Evolutionary conservation across 1,140 invertebrate genomes (phyloP).

Genomic region (Oscheius sp.): DNA sequence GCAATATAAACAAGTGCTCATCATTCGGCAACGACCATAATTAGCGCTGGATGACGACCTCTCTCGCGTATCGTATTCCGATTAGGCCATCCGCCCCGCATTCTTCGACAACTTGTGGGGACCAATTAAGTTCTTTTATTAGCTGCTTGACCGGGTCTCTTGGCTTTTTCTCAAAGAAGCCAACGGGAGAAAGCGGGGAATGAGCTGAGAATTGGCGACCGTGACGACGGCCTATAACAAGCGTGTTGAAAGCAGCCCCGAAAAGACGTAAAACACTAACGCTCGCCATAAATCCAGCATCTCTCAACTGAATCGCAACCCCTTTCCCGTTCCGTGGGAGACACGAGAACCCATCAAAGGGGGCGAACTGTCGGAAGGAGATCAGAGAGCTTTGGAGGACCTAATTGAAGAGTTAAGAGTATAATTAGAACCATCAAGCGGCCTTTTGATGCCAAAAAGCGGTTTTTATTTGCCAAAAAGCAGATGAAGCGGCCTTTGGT

Average conservation of each 20-base stretch:
- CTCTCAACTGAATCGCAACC: not conserved
- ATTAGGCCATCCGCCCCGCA: not conserved
- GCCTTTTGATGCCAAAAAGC: too few species aligned
- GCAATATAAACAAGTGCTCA: slow-evolving; percentile 1
- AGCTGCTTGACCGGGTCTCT: too few species aligned
- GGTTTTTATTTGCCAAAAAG: too few species aligned
- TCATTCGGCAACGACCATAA: not conserved
- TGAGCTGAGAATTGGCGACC: not conserved
- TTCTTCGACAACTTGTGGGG: not conserved
- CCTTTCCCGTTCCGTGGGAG: too few species aligned
- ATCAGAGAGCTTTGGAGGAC: too few species aligned
- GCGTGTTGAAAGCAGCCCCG: not conserved
- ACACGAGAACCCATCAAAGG: too few species aligned
- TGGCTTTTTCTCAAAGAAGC: not conserved
- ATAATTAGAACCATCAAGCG: too few species aligned
- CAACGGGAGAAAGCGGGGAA: not conserved
- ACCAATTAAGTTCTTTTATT: too few species aligned
- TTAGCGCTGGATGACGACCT: slow-evolving; percentile 1
- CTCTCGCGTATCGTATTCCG: too few species aligned
- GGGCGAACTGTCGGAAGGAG: too few species aligned
- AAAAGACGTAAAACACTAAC: not conserved
- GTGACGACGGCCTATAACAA: not conserved
- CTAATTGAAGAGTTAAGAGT: too few species aligned
- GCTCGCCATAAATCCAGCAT: not conserved
- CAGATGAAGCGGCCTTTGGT: too few species aligned